These are phyloP conservation scores for Meles meles DNA, from an alignment of 2,113 vertebrate species.

Conservation along the genomic window DNA sequence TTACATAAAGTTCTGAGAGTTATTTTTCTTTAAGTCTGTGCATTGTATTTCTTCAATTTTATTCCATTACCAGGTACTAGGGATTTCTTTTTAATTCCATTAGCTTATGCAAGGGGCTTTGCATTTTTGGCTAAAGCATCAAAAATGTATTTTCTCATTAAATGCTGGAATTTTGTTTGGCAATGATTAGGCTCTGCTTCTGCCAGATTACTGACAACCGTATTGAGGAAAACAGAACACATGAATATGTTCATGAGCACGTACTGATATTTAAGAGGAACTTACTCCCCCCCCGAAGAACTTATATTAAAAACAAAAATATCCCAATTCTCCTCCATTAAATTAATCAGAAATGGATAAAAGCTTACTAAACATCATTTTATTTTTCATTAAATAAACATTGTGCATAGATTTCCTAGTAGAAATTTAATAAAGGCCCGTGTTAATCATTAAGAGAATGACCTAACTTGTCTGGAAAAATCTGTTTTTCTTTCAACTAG, in stretches of 20 bases:
- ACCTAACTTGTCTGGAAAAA: constrained; percentile 56
- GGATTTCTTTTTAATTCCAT: constrained; percentile 59
- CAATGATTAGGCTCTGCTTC: constrained; percentile 56
- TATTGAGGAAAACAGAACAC: background rate
- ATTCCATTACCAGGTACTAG: constrained; percentile 26
- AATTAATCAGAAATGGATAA: constrained; percentile 41
- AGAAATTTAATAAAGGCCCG: constrained; percentile 59
- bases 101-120: constrained; percentile 57
- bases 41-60: constrained; percentile 30
- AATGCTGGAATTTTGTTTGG: constrained; percentile 60
- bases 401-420: constrained; percentile 41
- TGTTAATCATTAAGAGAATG: constrained; percentile 66
- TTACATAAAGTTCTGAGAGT: constrained; percentile 29
- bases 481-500: constrained; percentile 52
- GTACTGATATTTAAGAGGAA: background rate
- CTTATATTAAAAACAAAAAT: constrained; percentile 12
- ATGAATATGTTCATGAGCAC: background rate
- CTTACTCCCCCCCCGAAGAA: background rate
- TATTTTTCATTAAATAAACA: constrained; percentile 51
- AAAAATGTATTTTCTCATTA: constrained; percentile 69
- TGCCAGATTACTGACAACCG: constrained; percentile 51
- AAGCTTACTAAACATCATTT: constrained; percentile 32
- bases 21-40: constrained; percentile 31
- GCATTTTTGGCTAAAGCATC: constrained; percentile 58
- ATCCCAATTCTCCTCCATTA: background rate